Base-by-base conservation (phyloP, 2,888 invertebrate species). In the Xylota segnis region DNA sequence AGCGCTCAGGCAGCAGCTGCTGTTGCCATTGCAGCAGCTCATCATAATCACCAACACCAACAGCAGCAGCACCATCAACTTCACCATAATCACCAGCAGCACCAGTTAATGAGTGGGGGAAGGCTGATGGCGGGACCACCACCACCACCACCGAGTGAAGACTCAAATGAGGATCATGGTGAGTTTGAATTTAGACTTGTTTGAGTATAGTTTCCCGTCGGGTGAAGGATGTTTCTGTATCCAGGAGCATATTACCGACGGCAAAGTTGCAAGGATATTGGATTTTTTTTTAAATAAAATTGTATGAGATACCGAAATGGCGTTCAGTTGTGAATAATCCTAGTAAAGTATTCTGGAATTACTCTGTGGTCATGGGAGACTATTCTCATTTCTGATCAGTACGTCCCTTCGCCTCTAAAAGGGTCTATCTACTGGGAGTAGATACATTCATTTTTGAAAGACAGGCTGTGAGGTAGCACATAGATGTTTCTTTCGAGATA, bases 101-200 rank as follows among this genome's bases (percentile, higher is more conserved):
- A 14, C 27, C 88, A 87, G 72, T 68, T 83, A n/a, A 77, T 86
- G 47, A 81, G 81, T 63, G 83, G 74, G 18, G 83, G 86, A 37
- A 82, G 88, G 6, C 88, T 83, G n/a, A 75, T 87, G 79, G 93
- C 93, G 3, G 93, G 93, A 79, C 93, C 93, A n/a, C n/a, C n/a
- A n/a, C n/a, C n/a, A n/a, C 23, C 23, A 23, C 23, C 23, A 50
- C 93, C 93, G 3, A 94, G 94, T 84, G 94, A 94, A 88, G 94
- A 94, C 88, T 94, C 93, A 29, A 94, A 94, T 88, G 94, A 94
- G 88, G 94, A 94, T 79, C 93, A 93, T 18, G 93, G 93, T 75
- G 93, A 93, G 88, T 93, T 93, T 89, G 93, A 16, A 37, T 37
- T 40, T 12, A 56, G 4, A 18, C 23, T 37, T 54, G 16, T 37